phyloP scores from a whole-genome alignment of 2,888 invertebrate genomes.

The Dendrolimus pini region DNA sequence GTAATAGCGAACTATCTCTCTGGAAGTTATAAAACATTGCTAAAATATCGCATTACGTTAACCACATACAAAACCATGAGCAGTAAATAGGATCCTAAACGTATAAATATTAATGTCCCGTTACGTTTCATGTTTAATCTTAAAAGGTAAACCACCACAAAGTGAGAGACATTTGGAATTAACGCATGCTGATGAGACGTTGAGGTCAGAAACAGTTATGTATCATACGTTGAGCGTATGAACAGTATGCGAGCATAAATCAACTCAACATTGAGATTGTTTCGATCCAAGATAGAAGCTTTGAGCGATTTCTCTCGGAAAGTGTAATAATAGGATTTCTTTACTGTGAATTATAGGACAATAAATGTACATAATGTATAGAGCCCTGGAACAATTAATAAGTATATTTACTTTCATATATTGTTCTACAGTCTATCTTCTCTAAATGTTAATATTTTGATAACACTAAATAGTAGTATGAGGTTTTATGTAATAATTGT shows the following conservation, averaged over 20 bases:
- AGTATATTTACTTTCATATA: too few relatives aligned
- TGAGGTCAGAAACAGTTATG: conserved; percentile 59
- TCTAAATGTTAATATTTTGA: too few relatives aligned
- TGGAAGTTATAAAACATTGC: too few relatives aligned
- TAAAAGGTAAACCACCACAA: conserved; percentile 20
- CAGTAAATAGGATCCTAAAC: neutral
- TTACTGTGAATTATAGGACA: too few relatives aligned
- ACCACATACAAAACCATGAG: neutral
- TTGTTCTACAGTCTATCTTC: too few relatives aligned
- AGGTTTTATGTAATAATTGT: too few relatives aligned
- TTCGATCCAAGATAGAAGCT: conserved; percentile 22
- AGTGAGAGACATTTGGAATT: conserved; percentile 38
- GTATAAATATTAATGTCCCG: conserved; percentile 1
- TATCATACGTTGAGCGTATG: conserved; percentile 50
- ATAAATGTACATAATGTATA: too few relatives aligned
- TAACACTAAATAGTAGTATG: too few relatives aligned
- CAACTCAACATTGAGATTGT: conserved; percentile 46
- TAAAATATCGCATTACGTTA: too few relatives aligned
- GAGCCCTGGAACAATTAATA: too few relatives aligned
- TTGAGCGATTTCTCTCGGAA: conserved; percentile 12
- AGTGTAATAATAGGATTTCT: too few relatives aligned
- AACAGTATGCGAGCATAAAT: conserved; percentile 60
- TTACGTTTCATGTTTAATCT: conserved; percentile 20
- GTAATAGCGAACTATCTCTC: too few relatives aligned
- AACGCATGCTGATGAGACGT: conserved; percentile 55